Conservation (phyloP, 1,140 invertebrate genomes). For the Orchestia grillus region DNA sequence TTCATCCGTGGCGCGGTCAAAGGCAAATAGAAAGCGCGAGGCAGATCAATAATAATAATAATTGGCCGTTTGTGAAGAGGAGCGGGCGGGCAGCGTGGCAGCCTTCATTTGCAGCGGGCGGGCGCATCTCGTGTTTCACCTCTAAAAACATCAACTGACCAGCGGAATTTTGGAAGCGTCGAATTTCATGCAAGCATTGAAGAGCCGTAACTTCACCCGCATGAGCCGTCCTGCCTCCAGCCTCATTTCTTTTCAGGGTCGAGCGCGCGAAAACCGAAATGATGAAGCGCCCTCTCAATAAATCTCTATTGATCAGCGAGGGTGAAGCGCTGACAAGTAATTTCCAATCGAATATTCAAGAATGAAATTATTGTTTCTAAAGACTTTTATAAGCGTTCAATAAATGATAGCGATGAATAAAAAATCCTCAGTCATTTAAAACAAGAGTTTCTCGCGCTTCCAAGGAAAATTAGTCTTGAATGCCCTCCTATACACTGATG, state of each 20-base stretch:
- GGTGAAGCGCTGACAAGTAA: not conserved
- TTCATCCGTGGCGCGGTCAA: too few relatives aligned
- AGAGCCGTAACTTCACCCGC: slow-evolving; percentile 21
- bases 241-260: not conserved
- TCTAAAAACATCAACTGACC: slow-evolving; percentile 26
- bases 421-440: not conserved
- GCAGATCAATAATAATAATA: not conserved
- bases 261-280: not conserved
- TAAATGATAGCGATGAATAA: not conserved
- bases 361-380: not conserved
- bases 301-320: not conserved
- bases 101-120: not conserved
- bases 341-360: not conserved
- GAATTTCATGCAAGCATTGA: slow-evolving; percentile 18
- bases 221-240: not conserved
- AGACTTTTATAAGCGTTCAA: not conserved
- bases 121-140: not conserved
- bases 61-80: not conserved
- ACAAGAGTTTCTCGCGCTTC: not conserved
- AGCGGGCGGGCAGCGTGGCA: not conserved
- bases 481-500: too few relatives aligned
- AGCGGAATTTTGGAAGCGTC: slow-evolving; percentile 8
- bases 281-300: not conserved
- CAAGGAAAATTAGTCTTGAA: too few relatives aligned
- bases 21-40: too few relatives aligned